Evolutionary conservation across 2,888 invertebrate genomes (phyloP), one percentile per base, ranked within the genome.

Genomic region (Cephalotes varians): DNA sequence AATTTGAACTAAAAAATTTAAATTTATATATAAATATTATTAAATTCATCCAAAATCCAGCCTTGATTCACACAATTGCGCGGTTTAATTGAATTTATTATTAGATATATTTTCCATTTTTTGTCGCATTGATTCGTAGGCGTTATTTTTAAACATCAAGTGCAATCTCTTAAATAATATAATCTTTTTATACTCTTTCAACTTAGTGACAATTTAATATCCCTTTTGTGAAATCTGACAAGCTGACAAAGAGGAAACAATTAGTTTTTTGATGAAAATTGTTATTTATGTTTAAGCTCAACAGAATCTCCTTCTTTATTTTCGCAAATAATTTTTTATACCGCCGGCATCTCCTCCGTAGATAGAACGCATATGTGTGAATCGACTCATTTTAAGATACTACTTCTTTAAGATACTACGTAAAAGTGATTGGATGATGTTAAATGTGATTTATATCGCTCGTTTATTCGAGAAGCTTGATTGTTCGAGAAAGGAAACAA

Each of bases 401-500:
- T n/a, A n/a, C 56, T 72, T 44, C 73, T 77, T 44, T 25, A 73
- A 79, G 73, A 31, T 18, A 9, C 37, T 25, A 25, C 25, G 31
- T 44, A 56, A 79, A 79, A 73, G 74, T 56, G 56, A 25, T n/a
- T 21, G 77, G 40, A 72, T 72, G 73, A 71, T 72, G 44, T 73
- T 40, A 72, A 69, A 77, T 49, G 54, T 72, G 54, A 77, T 77
- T 72, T 71, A 56, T 31, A 54, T 54, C 56, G 54, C 54, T 77
- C 73, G 73, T 77, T 72, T n/a, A n/a, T n/a, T n/a, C n/a, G n/a
- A n/a, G n/a, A n/a, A 71, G 44, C 54, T 72, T 44, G 44, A 77
- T 77, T 77, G 21, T 44, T 77, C 72, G 72, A 10, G 28, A 56
- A 73, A 60, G 73, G 47, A 44, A 72, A 72, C 72, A 77, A 69